Evolutionary conservation across 2,888 invertebrate species (phyloP).

Genomic region (Heliconius erato): DNA sequence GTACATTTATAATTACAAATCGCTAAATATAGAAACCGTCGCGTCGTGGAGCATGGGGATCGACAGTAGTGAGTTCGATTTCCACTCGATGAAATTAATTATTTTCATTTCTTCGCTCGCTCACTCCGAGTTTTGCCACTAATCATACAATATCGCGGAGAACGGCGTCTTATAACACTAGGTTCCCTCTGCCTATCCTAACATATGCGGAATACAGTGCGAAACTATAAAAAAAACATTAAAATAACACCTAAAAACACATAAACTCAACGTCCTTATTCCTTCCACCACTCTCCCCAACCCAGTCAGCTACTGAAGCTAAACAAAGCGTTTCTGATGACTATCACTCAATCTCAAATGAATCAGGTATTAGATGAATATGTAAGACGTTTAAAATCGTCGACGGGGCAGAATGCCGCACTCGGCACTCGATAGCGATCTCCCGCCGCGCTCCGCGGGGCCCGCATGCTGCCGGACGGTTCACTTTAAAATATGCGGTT

Average conservation of each 20-base stretch:
- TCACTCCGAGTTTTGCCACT: background rate
- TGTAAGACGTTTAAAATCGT: constrained; percentile 73
- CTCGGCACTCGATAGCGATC: constrained; percentile 71
- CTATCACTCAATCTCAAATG: constrained; percentile 38
- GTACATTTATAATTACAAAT: no score
- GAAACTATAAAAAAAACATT: background rate
- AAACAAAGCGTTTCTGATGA: constrained; percentile 44
- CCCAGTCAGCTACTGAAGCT: constrained; percentile 31
- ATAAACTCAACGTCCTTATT: background rate
- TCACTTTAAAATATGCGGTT: constrained; percentile 35
- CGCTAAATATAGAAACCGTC: no score
- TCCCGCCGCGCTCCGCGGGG: constrained; percentile 58
- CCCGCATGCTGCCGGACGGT: constrained; percentile 58
- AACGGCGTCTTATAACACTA: background rate
- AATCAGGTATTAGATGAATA: constrained; percentile 65
- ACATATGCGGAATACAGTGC: background rate
- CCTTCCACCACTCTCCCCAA: constrained; percentile 23
- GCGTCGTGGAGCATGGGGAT: no score
- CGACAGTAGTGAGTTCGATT: background rate
- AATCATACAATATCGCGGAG: background rate
- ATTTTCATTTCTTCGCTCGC: background rate
- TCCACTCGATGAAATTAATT: background rate
- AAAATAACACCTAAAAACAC: background rate
- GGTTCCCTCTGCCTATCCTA: background rate
- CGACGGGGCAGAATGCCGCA: constrained; percentile 65